Evolutionary conservation across 1,140 invertebrate species (phyloP), one percentile per base, ranked within the genome.

Genomic region (Drosophila tristis): DNA sequence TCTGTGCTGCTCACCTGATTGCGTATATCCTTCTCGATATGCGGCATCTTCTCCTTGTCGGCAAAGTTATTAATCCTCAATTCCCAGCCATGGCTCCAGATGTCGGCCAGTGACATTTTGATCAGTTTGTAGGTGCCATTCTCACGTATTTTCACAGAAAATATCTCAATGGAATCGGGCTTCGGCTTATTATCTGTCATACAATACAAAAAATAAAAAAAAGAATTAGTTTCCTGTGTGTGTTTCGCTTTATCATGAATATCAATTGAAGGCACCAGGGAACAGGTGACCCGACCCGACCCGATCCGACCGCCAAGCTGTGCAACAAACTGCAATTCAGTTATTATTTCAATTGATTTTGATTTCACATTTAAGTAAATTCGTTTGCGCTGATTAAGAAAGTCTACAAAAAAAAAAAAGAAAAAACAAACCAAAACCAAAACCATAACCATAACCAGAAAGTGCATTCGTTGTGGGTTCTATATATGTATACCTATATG

Each of bases 31-130:
- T 95, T 95, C 73, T 95, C 94, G 65, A 81, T 93, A 90, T 95
- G 94, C 29, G 94, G 93, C 43, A 93, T 92, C 90, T 95, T 94
- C 80, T 94, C 93, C 76, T 95, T 95, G 86, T 96, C 95, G 51
- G 93, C 93, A 72, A 95, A 94, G 81, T 96, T 96, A 89, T 95
- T 95, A 80, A 96, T 96, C 54, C 94, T 93, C 81, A 96, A 93
- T 71, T 94, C 93, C 56, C 94, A 94, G 70, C 94, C 94, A 66
- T 93, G 93, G 71, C 93, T 94, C 95, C 95, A 96, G 74, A 95
- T 95, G 60, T 94, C 93, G 80, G 93, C 92, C 77, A 95, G 89
- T 60, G 93, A 93, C 64, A 93, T 94, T 80, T 92, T 93, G 63
- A 94, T 92, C 61, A 95, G 93, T 85, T 94, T 94, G 91, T 94